Base-by-base conservation (phyloP, 2,888 invertebrate genomes). In the Sclerodermus sp. region DNA sequence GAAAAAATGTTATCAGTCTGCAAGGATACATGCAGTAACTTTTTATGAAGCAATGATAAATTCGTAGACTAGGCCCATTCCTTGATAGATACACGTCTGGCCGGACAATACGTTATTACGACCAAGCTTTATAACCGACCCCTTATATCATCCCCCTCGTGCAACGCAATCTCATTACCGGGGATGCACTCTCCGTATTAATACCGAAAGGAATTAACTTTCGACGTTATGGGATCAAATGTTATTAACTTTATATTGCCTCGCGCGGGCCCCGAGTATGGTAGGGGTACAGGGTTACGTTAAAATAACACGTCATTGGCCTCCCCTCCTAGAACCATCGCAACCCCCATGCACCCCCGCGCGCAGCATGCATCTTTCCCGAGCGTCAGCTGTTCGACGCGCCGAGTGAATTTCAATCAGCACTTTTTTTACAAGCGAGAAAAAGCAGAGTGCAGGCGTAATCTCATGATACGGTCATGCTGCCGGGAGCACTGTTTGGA, bases 131-230 rank as follows among this genome's bases (percentile, higher is more conserved):
- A 69, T 71, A 70, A 70, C 67, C 60, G 61, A 66, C 60, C 70
- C 71, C 71, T 72, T 72, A 71, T 65, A 67, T 64, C 68, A 61
- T 66, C 63, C 58, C 60, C 57, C 54, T 55, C 57, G 57, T 47
- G 54, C 58, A 60, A 58, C 63, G 67, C 70, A 70, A 70, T 72
- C 69, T 72, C 72, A 72, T 72, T 72, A 72, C 64, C 58, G 63
- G 60, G 58, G 67, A 67, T 71, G 67, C 73, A 69, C 68, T 67
- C 60, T 66, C 64, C 62, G 70, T 76, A 74, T 75, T 75, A 76
- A 73, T 76, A 68, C 73, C 71, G 63, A 68, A 69, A 73, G 71
- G 69, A 73, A 76, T 76, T 74, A 76, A 73, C 70, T 75, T 74
- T 74, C 67, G 60, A 67, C 67, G 67, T 68, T 68, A 66, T 56